Evolutionary conservation across 2,797 vertebrate species (phyloP).

Genomic region (Anguilla obscura): DNA sequence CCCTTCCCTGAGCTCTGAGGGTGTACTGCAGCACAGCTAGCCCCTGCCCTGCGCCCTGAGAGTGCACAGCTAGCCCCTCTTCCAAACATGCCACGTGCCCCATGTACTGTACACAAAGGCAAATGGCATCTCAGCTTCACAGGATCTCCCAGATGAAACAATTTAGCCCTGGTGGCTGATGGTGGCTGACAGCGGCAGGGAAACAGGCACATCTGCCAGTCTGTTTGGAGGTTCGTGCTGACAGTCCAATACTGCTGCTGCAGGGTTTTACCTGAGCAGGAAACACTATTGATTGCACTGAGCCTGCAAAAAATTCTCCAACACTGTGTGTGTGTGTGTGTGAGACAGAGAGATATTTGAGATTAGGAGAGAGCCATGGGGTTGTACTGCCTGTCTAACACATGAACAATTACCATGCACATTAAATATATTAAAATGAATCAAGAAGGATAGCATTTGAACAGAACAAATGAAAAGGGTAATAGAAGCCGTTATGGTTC

Average conservation of each 20-base stretch:
- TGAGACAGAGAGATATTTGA: background rate
- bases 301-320: conserved; percentile 47
- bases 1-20: too few relatives aligned
- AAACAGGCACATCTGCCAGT: conserved; percentile 7
- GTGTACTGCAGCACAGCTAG: background rate
- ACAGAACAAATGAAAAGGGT: background rate
- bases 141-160: conserved; percentile 29
- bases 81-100: background rate
- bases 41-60: background rate
- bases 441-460: background rate
- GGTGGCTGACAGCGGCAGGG: conserved; percentile 18
- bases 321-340: conserved; percentile 35
- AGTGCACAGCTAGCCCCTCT: background rate
- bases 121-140: background rate
- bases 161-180: conserved; percentile 35
- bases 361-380: background rate
- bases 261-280: conserved; percentile 54
- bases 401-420: background rate
- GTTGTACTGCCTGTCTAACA: background rate
- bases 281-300: conserved; percentile 53
- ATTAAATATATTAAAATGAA: background rate
- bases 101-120: background rate
- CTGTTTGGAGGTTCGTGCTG: conserved; percentile 48
- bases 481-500: background rate
- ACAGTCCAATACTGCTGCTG: conserved; percentile 54